A percentile compares a stretch with the other conserved stretches of the same genome.
These are phyloP conservation scores for Lepeophtheirus nordmannii DNA, from an alignment of 2,888 invertebrate species.

Conservation along the genomic window DNA sequence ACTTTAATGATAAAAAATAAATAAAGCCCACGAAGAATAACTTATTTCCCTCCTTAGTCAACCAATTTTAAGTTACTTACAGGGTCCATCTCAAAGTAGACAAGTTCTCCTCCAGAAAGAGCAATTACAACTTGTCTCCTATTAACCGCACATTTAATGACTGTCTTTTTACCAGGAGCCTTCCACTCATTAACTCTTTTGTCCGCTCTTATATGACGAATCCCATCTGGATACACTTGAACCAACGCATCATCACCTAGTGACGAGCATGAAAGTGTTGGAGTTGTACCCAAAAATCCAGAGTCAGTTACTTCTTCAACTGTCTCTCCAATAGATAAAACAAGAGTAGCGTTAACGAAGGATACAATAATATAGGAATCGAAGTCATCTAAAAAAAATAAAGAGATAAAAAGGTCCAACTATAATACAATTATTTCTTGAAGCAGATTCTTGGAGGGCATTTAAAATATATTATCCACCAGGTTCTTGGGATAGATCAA, in stretches of 20 bases:
- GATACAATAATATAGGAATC: constrained; percentile 99
- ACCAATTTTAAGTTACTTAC: neutral
- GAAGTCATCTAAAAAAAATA: constrained; percentile 60
- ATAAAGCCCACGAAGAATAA: no score
- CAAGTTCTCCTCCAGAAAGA: constrained; percentile 86
- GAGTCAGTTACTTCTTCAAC: constrained; percentile 99
- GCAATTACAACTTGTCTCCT: constrained; percentile 96
- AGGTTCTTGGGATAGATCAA: neutral
- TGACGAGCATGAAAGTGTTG: constrained; percentile 92
- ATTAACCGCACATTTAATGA: constrained; percentile 94
- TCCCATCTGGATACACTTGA: constrained; percentile 96
- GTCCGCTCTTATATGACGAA: constrained; percentile 92
- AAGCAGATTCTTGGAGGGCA: neutral
- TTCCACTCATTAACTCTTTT: constrained; percentile 99
- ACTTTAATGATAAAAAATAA: no score
- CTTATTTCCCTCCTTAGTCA: no score
- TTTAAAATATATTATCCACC: neutral
- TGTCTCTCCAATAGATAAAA: constrained; percentile 96
- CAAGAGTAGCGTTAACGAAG: constrained; percentile 94
- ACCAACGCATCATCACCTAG: constrained; percentile 94
- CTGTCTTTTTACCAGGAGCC: constrained; percentile 88
- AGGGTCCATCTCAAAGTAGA: constrained; percentile 98
- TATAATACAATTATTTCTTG: neutral
- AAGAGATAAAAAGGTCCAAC: neutral
- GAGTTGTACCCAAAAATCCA: constrained; percentile 94